phyloP scores from a whole-genome alignment of 1,140 invertebrate genomes.

The Drosophila yakuba region DNA sequence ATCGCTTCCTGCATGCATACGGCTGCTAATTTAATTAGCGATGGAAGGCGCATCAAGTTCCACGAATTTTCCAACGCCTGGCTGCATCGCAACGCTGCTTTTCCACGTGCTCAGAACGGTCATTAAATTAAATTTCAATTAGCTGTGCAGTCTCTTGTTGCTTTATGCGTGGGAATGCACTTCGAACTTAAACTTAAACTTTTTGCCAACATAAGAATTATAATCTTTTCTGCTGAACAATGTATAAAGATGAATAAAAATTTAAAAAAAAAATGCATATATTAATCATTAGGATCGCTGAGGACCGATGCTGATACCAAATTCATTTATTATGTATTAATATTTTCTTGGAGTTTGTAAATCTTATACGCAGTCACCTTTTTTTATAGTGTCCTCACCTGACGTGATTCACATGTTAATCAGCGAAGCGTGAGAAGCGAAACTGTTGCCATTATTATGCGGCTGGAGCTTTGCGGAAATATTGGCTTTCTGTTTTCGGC shows the following conservation, averaged over 20 bases:
- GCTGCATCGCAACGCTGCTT: slow-evolving; percentile 8
- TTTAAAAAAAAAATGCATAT: too few species aligned
- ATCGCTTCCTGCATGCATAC: slow-evolving; percentile 17
- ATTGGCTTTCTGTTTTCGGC: slow-evolving; percentile 24
- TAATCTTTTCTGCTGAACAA: too few species aligned
- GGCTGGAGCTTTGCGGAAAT: slow-evolving; percentile 19
- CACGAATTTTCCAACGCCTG: slow-evolving; percentile 26
- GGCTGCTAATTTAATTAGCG: slow-evolving; percentile 28
- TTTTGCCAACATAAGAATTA: not conserved
- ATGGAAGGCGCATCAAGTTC: slow-evolving; percentile 10
- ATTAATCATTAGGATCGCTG: too few species aligned
- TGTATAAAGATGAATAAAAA: too few species aligned
- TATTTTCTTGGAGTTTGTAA: not conserved
- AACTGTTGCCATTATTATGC: slow-evolving; percentile 42
- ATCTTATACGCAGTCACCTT: not conserved
- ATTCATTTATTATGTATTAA: not conserved
- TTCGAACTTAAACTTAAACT: not conserved
- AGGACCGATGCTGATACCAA: too few species aligned
- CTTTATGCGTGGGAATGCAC: slow-evolving; percentile 4
- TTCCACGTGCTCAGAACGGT: slow-evolving; percentile 25
- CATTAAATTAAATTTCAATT: slow-evolving; percentile 67
- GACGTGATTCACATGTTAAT: slow-evolving; percentile 20
- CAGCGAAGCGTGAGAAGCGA: slow-evolving; percentile 30
- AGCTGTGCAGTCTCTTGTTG: slow-evolving; percentile 34
- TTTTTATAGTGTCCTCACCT: slow-evolving; percentile 2